Base-by-base conservation (phyloP, 2,113 vertebrate genomes). In the Gambusia affinis region DNA sequence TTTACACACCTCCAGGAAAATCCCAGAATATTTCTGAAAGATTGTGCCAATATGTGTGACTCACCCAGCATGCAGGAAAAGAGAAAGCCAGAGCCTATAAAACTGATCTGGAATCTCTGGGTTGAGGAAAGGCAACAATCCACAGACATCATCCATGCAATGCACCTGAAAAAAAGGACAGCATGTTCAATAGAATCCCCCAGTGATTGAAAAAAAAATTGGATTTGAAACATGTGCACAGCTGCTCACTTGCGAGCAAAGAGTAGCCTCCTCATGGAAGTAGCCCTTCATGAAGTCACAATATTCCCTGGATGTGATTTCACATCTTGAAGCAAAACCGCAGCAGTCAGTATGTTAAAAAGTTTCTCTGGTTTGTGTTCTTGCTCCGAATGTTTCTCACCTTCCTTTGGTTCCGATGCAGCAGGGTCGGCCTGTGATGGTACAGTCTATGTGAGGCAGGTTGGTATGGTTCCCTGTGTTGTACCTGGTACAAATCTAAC, bases 401-500 rank as follows among this genome's bases (percentile, higher is more conserved):
- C 97, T 98, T 86, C 98, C 98, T 92, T 99, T 99, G 87, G 98
- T 99, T 90, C 97, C 97, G 1, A 99, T 98, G 92, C 98, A 99
- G 94, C 98, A 99, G 79, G 98, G 97, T 86, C 97, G 92, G 80
- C 98, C 98, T 0, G 97, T 99, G 87, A 99, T 97, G 85, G 94
- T 96, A 4, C 98, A 99, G 93, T 99, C 98, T 85, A 99, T 97
- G 78, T 99, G 98, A 75, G 96, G 97, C 87, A 98, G 95, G 94
- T 98, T 98, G 85, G 98, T 99, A 85, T 96, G 96, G 92, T 98
- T 99, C 70, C 97, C 97, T 39, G 96, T 97, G 10, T 95, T 97
- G 93, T 94, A 97, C 90, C 96, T 97, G 82, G 97, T 99, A 93
- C 98, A 99, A 87, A 99, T 96, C 98, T 99, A 84, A 67, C 35